Base-by-base conservation (phyloP, 2,797 vertebrate genomes). In the Hemibagrus guttatus region DNA sequence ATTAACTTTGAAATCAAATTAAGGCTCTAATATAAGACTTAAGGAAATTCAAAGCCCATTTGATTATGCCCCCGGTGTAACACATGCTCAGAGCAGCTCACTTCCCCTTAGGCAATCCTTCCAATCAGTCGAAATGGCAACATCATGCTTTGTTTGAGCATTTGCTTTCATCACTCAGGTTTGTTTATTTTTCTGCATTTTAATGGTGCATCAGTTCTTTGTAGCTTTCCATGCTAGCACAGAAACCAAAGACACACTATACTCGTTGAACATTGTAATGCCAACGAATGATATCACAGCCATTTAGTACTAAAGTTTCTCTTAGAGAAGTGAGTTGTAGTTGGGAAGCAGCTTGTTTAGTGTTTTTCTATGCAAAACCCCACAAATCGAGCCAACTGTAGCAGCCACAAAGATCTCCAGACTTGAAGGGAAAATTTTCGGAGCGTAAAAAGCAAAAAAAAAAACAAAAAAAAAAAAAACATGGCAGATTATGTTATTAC, bases 1-100 rank as follows among this genome's bases (percentile, higher is more conserved):
- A 91, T 89, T 89, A 89, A 89, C 86, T 87, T 86, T 86, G 68
- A 89, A 82, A 88, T 78, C 35, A 28, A 90, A 89, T 89, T 87
- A 87, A 87, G 76, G 78, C 49, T 83, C 84, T 84, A 85, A 89
- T 81, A 81, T 78, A 86, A 87, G 81, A 88, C 64, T 82, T 84
- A 42, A 31, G 68, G 54, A 87, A 81, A 83, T 89, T 88, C 76
- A 83, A 82, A 86, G 84, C 78, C 85, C n/a, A 86, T 85, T 88
- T 66, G 81, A 91, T 90, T 88, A 75, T 59, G 76, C 85, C 88
- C 86, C 84, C 31, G 39, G 75, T 54, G 79, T 71, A 74, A 26
- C 9, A 13, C 56, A 87, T 85, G 78, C 46, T 63, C 84, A 64
- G 89, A 84, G 84, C 81, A 80, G 83, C 52, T 17, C 66, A 23